Conservation (phyloP, 2,888 invertebrate genomes). For the Tipula lateralis region DNA sequence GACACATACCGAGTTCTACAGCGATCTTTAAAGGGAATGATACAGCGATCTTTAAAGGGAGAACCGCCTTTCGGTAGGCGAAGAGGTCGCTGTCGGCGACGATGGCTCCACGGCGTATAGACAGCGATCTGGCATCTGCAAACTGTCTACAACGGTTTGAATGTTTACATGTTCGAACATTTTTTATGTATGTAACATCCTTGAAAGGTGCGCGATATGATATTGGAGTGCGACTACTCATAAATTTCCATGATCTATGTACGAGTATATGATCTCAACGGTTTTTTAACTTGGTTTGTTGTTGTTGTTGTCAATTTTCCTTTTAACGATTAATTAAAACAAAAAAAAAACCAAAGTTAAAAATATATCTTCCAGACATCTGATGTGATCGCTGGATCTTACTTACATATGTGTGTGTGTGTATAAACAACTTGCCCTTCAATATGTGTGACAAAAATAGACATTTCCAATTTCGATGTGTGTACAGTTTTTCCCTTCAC, state of each 20-base stretch:
- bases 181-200: neutral
- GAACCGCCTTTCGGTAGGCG: no score
- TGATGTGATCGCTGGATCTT: neutral
- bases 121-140: no score
- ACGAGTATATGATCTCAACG: neutral
- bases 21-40: no score
- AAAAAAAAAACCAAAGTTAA: no score
- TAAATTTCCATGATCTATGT: neutral
- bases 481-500: neutral
- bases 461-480: neutral
- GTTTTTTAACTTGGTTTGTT: neutral
- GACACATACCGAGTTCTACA: no score
- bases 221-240: neutral
- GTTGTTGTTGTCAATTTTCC: neutral
- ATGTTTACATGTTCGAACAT: neutral
- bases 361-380: constrained; percentile 15
- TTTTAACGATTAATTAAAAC: neutral
- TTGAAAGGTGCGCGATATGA: constrained; percentile 2
- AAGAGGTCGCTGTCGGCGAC: no score
- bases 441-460: constrained; percentile 13
- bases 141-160: no score
- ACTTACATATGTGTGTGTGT: neutral
- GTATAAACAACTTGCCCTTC: constrained; percentile 7
- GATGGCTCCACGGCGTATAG: no score
- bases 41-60: no score